These are phyloP conservation scores for Onychomys leucogaster DNA, from an alignment of 2,797 vertebrate species.

Conservation along the genomic window DNA sequence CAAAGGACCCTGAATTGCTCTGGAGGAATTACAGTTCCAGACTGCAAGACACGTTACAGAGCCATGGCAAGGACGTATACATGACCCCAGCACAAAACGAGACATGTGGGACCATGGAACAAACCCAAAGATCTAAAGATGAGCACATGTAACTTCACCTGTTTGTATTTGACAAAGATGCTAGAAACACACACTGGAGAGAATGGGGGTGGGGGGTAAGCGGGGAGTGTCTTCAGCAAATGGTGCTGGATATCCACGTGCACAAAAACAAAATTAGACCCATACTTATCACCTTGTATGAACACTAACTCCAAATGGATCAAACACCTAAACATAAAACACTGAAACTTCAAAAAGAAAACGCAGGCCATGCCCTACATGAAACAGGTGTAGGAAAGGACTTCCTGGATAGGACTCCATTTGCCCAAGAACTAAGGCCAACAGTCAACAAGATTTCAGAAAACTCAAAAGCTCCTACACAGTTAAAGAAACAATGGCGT, in stretches of 20 bases:
- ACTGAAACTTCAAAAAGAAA: not conserved
- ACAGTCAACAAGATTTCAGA: no score
- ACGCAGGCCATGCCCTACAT: not conserved
- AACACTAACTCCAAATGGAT: not conserved
- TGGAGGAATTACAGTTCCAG: not conserved
- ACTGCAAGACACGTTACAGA: not conserved
- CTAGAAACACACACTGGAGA: not conserved
- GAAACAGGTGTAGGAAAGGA: no score
- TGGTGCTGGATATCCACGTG: not conserved
- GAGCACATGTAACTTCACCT: not conserved
- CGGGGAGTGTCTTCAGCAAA: not conserved
- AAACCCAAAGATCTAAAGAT: not conserved
- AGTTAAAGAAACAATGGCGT: no score
- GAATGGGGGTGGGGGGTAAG: no score
- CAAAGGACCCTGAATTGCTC: not conserved
- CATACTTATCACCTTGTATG: not conserved
- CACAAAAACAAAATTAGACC: not conserved
- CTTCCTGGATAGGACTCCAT: no score
- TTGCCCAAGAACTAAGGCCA: no score
- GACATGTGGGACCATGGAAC: not conserved
- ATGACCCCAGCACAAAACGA: not conserved
- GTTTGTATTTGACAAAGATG: not conserved
- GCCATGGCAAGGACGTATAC: not conserved
- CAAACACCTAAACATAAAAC: not conserved
- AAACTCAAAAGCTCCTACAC: no score